A percentile compares a stretch with the other conserved stretches of the same genome.
phyloP scores from a whole-genome alignment of 2,113 vertebrate species.

The Sarotherodon lohbergeri region DNA sequence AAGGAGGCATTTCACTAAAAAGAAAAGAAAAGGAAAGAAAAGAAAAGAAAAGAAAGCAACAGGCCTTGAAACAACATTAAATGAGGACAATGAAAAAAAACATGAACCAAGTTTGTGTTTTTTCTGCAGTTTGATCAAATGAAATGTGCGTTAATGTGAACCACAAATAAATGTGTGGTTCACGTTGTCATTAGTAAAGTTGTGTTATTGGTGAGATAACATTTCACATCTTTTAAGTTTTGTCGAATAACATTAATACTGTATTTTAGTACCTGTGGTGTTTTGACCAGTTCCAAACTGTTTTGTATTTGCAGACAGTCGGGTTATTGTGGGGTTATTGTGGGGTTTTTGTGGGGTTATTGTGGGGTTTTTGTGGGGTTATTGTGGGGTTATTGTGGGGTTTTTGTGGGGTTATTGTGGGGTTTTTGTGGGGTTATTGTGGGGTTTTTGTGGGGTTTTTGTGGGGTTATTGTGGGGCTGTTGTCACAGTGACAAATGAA shows the following conservation, averaged over 20 bases:
- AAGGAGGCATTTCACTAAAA: not conserved
- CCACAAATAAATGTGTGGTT: not conserved
- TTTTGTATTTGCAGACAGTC: slow-evolving; percentile 1
- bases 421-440: too few relatives aligned
- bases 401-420: slow-evolving; percentile 44
- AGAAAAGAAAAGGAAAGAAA: rapidly evolving
- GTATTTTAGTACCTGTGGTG: not conserved
- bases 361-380: not conserved
- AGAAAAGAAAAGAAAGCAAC: rapidly evolving
- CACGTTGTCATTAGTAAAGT: not conserved
- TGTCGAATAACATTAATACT: not conserved
- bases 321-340: slow-evolving; percentile 45
- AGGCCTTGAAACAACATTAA: too few relatives aligned
- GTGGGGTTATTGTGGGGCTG: slow-evolving; percentile 45
- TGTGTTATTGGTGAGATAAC: not conserved
- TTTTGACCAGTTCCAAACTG: not conserved
- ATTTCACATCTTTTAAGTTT: not conserved
- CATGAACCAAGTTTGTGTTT: not conserved
- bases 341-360: slow-evolving; percentile 38
- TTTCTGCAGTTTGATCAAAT: not conserved
- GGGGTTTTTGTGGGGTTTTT: slow-evolving; percentile 44
- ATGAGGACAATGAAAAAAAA: not conserved
- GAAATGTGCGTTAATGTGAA: not conserved
- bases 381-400: slow-evolving; percentile 44
- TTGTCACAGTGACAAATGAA: slow-evolving; percentile 68